Percentiles rank a stretch among this genome's conserved stretches.
phyloP scores from a whole-genome alignment of 2,797 vertebrate genomes.

The Dermochelys coriacea region DNA sequence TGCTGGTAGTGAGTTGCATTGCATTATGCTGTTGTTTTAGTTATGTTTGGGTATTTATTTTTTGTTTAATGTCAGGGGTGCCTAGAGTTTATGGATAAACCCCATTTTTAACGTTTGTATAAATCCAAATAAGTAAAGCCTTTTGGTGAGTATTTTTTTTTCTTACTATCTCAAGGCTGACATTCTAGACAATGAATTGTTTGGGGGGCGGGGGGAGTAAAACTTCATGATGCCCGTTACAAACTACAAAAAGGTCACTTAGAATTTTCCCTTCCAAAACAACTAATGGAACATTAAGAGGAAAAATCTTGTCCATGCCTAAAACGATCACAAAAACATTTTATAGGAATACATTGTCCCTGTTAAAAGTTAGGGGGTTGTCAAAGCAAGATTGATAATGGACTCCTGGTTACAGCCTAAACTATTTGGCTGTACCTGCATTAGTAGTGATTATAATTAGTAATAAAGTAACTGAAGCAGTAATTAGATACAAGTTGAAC shows the following conservation, averaged over 20 bases:
- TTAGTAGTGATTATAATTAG: not conserved
- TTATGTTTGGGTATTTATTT: not conserved
- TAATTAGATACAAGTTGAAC: not conserved
- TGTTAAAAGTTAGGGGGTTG: not conserved
- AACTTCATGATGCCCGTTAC: not conserved
- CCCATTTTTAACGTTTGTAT: not conserved
- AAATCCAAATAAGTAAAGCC: too few species aligned
- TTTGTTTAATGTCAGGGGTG: not conserved
- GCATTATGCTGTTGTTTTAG: not conserved
- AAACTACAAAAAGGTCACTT: not conserved
- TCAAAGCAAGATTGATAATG: not conserved
- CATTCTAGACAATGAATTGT: not conserved
- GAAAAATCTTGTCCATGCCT: not conserved
- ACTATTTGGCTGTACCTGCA: not conserved
- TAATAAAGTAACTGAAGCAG: not conserved
- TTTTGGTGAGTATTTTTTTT: too few species aligned
- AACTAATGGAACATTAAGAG: not conserved
- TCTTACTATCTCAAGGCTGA: not conserved
- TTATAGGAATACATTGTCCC: not conserved
- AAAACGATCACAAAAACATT: not conserved
- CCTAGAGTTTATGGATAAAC: too few species aligned
- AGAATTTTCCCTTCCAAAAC: not conserved
- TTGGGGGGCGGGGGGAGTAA: not conserved
- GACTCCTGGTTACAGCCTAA: not conserved
- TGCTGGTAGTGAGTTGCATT: not conserved